These are phyloP conservation scores for Triplophysa rosa DNA, from an alignment of 2,113 vertebrate genomes.

Conservation along the genomic window DNA sequence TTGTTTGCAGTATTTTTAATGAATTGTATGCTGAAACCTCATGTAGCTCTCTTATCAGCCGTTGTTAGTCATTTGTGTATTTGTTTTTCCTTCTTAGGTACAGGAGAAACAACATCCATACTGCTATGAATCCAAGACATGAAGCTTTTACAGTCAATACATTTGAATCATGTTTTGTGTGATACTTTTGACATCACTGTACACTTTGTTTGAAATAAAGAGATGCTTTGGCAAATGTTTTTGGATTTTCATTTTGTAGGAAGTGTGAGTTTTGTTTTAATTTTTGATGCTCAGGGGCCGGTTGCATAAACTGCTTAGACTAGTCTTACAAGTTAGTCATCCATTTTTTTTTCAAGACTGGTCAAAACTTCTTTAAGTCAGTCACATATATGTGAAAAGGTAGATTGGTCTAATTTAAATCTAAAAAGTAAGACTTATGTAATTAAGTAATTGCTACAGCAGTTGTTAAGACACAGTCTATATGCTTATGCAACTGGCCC, in stretches of 20 bases:
- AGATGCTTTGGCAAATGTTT: neutral
- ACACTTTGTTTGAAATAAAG: neutral
- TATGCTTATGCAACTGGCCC: neutral
- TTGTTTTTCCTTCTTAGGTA: neutral
- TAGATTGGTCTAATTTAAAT: too few species aligned
- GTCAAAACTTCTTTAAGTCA: too few species aligned
- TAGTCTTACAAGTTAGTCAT: too few species aligned
- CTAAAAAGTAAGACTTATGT: too few species aligned
- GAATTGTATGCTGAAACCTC: slow-evolving; percentile 6
- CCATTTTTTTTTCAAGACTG: too few species aligned
- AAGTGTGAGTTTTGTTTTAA: too few species aligned
- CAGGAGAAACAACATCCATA: neutral
- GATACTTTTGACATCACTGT: neutral
- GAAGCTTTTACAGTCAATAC: neutral
- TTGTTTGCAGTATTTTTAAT: slow-evolving; percentile 26
- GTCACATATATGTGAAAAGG: too few species aligned
- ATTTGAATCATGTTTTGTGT: neutral
- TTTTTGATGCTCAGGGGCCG: too few species aligned
- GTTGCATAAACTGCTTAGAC: too few species aligned
- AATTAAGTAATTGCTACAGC: too few species aligned
- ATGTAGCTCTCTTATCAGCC: neutral
- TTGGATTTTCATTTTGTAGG: neutral
- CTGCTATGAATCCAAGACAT: neutral
- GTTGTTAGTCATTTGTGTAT: slow-evolving; percentile 27
- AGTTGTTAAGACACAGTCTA: too few species aligned